These are phyloP conservation scores for Polyploca ridens DNA, from an alignment of 2,888 invertebrate genomes.

Conservation along the genomic window DNA sequence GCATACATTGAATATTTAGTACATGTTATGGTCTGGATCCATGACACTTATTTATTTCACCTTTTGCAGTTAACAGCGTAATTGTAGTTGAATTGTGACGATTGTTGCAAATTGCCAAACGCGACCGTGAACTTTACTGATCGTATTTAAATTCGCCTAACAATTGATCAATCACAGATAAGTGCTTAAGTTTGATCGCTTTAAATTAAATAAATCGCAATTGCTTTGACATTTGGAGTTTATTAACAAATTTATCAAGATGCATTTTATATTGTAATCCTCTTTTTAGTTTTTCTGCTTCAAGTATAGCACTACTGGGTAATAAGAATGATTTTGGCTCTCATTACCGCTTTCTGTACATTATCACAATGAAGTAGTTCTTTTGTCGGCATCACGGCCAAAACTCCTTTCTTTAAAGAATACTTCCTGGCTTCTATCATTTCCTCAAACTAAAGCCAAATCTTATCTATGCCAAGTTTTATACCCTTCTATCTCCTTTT, in stretches of 20 bases:
- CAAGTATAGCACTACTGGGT: neutral
- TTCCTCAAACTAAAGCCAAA: slow-evolving; percentile 6
- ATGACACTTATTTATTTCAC: slow-evolving; percentile 27
- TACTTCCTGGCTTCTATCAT: slow-evolving; percentile 7
- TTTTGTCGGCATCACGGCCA: slow-evolving; percentile 4
- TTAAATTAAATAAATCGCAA: slow-evolving; percentile 10
- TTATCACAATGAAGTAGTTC: neutral
- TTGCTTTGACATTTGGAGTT: slow-evolving; percentile 7
- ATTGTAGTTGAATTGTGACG: slow-evolving; percentile 31
- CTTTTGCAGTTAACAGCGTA: slow-evolving; percentile 26
- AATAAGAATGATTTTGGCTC: neutral
- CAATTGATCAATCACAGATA: slow-evolving; percentile 29
- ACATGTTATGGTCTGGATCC: slow-evolving; percentile 29
- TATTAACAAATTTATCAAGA: neutral
- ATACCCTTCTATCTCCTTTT: slow-evolving; percentile 1
- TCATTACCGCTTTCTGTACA: neutral
- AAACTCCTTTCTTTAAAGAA: slow-evolving; percentile 5
- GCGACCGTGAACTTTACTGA: slow-evolving; percentile 31
- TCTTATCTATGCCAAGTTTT: slow-evolving; percentile 4
- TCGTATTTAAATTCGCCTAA: slow-evolving; percentile 25
- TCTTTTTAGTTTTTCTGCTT: neutral
- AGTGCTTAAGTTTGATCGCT: slow-evolving; percentile 12
- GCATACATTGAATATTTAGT: neutral
- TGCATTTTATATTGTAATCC: neutral
- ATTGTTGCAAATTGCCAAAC: slow-evolving; percentile 25